phyloP scores from a whole-genome alignment of 1,140 invertebrate genomes.

The Charaxes varanes region DNA sequence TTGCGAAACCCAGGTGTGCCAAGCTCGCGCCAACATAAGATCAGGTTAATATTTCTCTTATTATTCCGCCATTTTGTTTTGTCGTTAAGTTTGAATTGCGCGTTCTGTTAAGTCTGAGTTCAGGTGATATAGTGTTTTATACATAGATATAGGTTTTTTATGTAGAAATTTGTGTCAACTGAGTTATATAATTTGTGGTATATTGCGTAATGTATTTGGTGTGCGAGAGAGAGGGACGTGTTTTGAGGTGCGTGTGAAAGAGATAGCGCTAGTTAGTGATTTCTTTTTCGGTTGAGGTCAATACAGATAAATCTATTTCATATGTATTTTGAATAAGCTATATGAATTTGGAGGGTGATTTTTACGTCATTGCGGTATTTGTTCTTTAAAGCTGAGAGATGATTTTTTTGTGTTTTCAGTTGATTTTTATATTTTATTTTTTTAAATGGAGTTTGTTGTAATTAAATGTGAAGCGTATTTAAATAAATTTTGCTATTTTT shows the following conservation, averaged over 20 bases:
- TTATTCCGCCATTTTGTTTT: slow-evolving; percentile 32
- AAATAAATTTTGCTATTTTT: too few species aligned
- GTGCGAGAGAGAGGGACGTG: slow-evolving; percentile 27
- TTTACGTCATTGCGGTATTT: slow-evolving; percentile 13
- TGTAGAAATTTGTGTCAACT: slow-evolving; percentile 12
- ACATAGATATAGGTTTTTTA: slow-evolving; percentile 9
- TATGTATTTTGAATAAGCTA: slow-evolving; percentile 4
- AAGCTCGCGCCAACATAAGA: slow-evolving; percentile 43
- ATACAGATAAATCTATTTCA: slow-evolving; percentile 1
- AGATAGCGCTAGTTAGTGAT: slow-evolving; percentile 18
- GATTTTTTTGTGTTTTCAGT: too few species aligned
- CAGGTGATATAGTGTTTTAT: slow-evolving; percentile 13
- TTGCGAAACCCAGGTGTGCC: slow-evolving; percentile 60
- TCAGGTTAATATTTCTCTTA: slow-evolving; percentile 51
- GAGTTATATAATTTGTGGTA: slow-evolving; percentile 20
- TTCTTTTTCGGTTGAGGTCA: slow-evolving; percentile 7
- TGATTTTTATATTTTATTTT: too few species aligned
- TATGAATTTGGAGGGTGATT: neutral
- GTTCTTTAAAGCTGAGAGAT: too few species aligned
- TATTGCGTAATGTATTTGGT: slow-evolving; percentile 29
- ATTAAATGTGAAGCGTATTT: too few species aligned
- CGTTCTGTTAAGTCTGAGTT: slow-evolving; percentile 14
- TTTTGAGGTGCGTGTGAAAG: slow-evolving; percentile 16
- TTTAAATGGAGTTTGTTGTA: too few species aligned
- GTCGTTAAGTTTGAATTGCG: slow-evolving; percentile 20